A percentile compares a stretch with the other conserved stretches of the same genome.
Conservation (phyloP, 2,888 invertebrate species). For the Microdon myrmicae region DNA sequence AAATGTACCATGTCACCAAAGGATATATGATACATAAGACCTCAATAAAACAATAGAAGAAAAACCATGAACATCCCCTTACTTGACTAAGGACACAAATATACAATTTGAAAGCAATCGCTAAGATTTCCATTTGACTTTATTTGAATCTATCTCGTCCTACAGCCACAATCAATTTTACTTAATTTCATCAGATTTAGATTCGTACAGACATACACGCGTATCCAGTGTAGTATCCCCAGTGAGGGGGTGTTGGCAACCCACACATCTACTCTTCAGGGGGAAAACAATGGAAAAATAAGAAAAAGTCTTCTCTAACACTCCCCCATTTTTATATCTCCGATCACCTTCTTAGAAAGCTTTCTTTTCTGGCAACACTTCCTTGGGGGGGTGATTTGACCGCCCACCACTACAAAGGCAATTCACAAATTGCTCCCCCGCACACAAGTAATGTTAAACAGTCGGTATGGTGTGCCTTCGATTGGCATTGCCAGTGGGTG, state of each 20-base stretch:
- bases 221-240: slow-evolving; percentile 2
- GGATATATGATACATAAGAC: slow-evolving; percentile 43
- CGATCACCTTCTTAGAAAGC: slow-evolving; percentile 23
- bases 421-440: slow-evolving; percentile 46
- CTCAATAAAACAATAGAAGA: slow-evolving; percentile 40
- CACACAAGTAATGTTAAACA: slow-evolving; percentile 50
- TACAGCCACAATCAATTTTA: slow-evolving; percentile 52
- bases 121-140: slow-evolving; percentile 50
- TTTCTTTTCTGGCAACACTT: slow-evolving; percentile 23
- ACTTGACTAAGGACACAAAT: too few species aligned
- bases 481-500: slow-evolving; percentile 5
- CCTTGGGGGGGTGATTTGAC: slow-evolving; percentile 18
- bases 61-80: too few species aligned
- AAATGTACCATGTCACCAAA: too few species aligned
- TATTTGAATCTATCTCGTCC: slow-evolving; percentile 52
- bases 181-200: slow-evolving; percentile 52
- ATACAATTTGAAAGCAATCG: slow-evolving; percentile 45
- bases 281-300: slow-evolving; percentile 47
- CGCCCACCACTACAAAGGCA: slow-evolving; percentile 44
- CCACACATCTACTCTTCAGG: slow-evolving; percentile 36
- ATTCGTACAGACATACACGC: slow-evolving; percentile 11
- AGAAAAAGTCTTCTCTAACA: slow-evolving; percentile 47
- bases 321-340: slow-evolving; percentile 39
- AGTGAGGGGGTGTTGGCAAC: slow-evolving; percentile 20
- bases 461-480: slow-evolving; percentile 46